phyloP scores from a whole-genome alignment of 2,797 vertebrate species.

The Coregonus suidteri region DNA sequence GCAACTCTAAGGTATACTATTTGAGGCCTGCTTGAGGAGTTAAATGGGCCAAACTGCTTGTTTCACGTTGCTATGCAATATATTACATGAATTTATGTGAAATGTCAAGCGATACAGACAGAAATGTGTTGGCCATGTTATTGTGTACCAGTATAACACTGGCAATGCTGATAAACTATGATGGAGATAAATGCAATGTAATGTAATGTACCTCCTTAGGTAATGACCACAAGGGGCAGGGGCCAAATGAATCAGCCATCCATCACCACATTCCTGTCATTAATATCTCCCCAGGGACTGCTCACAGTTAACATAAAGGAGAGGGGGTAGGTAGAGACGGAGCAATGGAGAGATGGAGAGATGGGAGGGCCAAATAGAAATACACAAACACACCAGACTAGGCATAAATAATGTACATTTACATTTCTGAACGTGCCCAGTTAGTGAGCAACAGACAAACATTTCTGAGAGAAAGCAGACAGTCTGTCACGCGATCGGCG shows the following conservation, averaged over 20 bases:
- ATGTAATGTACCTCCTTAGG: constrained; percentile 17
- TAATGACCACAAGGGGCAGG: constrained; percentile 14
- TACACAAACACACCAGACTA: neutral
- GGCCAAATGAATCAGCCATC: neutral
- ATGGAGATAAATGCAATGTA: neutral
- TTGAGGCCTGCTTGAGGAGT: constrained; percentile 20
- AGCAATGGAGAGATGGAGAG: neutral
- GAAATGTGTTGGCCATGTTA: neutral
- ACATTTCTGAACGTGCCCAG: neutral
- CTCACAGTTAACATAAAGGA: neutral
- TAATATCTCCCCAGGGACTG: constrained; percentile 3
- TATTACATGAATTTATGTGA: neutral
- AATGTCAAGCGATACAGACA: neutral
- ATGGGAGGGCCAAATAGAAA: neutral
- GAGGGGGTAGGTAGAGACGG: neutral
- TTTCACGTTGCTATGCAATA: neutral
- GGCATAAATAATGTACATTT: neutral
- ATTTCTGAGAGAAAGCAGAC: constrained; percentile 41
- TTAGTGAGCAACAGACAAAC: constrained; percentile 21
- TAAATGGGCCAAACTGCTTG: neutral
- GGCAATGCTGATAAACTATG: neutral
- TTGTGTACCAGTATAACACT: neutral
- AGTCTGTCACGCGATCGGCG: constrained; percentile 7
- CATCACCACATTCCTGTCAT: neutral
- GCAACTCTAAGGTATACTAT: constrained; percentile 18